These are phyloP conservation scores for Imbricaverruca yamaguchii DNA, from an alignment of 2,888 invertebrate species.

Conservation along the genomic window DNA sequence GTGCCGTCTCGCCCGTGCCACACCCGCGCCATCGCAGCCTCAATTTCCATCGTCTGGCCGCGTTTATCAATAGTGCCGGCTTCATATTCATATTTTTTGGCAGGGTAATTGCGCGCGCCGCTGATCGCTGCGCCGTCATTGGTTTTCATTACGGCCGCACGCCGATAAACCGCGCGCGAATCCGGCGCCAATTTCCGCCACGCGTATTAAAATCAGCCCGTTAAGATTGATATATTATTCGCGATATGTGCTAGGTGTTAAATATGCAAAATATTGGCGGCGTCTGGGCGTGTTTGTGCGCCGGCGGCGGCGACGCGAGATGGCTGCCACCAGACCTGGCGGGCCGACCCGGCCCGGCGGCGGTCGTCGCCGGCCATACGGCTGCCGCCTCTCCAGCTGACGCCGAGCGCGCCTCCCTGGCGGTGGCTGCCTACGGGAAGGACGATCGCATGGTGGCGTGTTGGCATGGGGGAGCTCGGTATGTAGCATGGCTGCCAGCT, in stretches of 20 bases:
- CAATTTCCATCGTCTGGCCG: not conserved
- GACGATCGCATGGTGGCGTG: too few relatives aligned
- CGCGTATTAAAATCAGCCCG: slow-evolving; percentile 21
- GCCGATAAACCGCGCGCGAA: slow-evolving; percentile 22
- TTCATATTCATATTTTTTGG: slow-evolving; percentile 20
- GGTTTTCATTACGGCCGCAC: slow-evolving; percentile 18
- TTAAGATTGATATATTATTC: slow-evolving; percentile 23
- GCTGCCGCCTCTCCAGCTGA: not conserved
- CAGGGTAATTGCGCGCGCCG: slow-evolving; percentile 4
- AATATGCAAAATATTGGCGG: slow-evolving; percentile 19
- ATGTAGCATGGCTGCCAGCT: too few relatives aligned
- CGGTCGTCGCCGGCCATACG: not conserved
- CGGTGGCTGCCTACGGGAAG: too few relatives aligned
- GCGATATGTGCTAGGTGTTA: slow-evolving; percentile 15
- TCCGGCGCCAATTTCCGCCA: slow-evolving; percentile 21
- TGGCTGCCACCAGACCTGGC: not conserved
- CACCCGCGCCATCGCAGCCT: not conserved
- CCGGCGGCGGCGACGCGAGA: not conserved
- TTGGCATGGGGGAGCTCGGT: too few relatives aligned
- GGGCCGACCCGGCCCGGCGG: not conserved
- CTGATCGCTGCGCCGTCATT: slow-evolving; percentile 2
- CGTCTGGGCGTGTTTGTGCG: not conserved
- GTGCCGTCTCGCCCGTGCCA: not conserved
- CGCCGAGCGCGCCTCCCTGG: not conserved
- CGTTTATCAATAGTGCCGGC: slow-evolving; percentile 15